A percentile compares a stretch with the other conserved stretches of the same genome.
Conservation (phyloP, 2,888 invertebrate species). For the Gibbula magus region DNA sequence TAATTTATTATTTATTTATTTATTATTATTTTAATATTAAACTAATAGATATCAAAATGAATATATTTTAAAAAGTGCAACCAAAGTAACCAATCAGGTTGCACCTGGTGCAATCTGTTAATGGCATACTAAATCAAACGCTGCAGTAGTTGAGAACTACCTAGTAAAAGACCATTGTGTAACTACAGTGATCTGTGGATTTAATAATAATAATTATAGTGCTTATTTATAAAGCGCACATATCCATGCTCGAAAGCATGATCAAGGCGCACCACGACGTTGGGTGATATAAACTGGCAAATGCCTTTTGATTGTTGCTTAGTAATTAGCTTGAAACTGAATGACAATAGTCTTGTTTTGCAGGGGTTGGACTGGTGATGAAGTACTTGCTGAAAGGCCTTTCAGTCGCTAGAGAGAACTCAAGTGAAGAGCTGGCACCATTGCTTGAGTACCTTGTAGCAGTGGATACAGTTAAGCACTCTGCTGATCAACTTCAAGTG, state of each 20-base stretch:
- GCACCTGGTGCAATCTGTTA: too few relatives aligned
- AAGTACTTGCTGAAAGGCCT: constrained; percentile 67
- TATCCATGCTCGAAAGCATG: background rate
- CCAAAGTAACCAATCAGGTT: too few relatives aligned
- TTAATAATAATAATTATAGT: too few relatives aligned
- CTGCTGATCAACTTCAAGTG: constrained; percentile 61
- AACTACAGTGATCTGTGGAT: too few relatives aligned
- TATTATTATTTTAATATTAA: too few relatives aligned
- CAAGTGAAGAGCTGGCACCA: constrained; percentile 48
- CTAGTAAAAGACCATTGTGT: too few relatives aligned
- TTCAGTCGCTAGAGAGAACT: constrained; percentile 59
- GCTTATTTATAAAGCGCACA: too few relatives aligned
- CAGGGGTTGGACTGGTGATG: constrained; percentile 66
- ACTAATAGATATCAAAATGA: too few relatives aligned
- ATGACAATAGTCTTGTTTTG: constrained; percentile 18
- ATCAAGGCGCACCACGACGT: background rate
- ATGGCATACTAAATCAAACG: too few relatives aligned
- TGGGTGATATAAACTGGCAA: background rate
- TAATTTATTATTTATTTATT: too few relatives aligned
- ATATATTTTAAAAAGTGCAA: too few relatives aligned
- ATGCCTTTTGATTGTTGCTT: background rate
- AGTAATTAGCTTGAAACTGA: background rate
- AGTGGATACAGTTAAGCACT: constrained; percentile 65
- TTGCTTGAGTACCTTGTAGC: constrained; percentile 67
- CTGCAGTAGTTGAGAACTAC: too few relatives aligned